Base-by-base conservation (phyloP, 2,113 vertebrate species). In the Isichthys henryi region DNA sequence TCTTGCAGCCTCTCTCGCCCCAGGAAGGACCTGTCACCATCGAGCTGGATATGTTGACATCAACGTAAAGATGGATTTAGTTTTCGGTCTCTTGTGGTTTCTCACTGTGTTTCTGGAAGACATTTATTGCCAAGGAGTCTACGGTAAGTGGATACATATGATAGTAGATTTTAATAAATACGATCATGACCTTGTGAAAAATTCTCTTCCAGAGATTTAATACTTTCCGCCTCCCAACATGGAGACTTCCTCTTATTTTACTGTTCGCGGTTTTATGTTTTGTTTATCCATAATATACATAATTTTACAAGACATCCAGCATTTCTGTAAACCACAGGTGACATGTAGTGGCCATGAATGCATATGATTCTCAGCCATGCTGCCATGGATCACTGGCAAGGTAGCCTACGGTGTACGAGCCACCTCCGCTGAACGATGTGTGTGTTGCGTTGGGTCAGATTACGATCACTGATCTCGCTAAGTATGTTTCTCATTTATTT, bases 51-150 rank as follows among this genome's bases (percentile, higher is more conserved):
- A 98, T 98, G 97, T 96, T 94, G 96, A 96, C 95, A 96, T 95
- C 96, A 96, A 96, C 96, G 96, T 96, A 95, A 96, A 95, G 96
- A 98, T 98, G 98, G 98, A 98, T 97, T 96, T 97, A 94, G 96
- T 96, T 94, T 95, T 95, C 95, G 94, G 95, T 89, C 94, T 97
- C 94, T 94, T 96, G 95, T 96, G 97, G 96, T 94, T 98, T 92
- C 96, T 98, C 94, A 94, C 96, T 92, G 96, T 97, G 92, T 90
- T 97, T 90, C 94, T 97, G 94, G 97, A 97, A 92, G 95, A 96
- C 93, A 94, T 97, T 93, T 95, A 94, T 85, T 96, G 95, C 93
- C 97, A 98, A 94, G 98, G 98, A 96, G 97, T 98, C 91, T 98
- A 98, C 91, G 97, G 98, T 98, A 94, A 98, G 97, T 97, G 90